Percentiles rank a stretch among this genome's conserved stretches.
Evolutionary conservation across 2,113 vertebrate genomes (phyloP).

Genomic region (Leptocoma aspasia): DNA sequence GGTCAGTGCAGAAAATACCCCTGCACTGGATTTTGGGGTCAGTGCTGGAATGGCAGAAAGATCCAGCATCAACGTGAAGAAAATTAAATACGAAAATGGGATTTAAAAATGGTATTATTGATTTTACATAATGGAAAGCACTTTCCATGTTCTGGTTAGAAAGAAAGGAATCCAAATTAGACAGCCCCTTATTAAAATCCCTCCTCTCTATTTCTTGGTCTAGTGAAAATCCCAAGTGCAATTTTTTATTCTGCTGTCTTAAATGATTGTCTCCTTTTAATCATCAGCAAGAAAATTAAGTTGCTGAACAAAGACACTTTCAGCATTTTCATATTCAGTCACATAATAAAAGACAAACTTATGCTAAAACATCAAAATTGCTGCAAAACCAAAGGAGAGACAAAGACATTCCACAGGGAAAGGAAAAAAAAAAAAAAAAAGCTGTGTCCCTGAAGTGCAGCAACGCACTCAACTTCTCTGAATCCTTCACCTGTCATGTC

Average conservation of each 20-base stretch:
- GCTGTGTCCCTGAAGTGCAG: not conserved
- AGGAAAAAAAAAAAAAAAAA: not conserved
- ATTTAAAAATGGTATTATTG: not conserved
- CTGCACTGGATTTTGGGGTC: not conserved
- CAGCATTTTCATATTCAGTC: constrained; percentile 35
- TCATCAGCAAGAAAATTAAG: constrained; percentile 30
- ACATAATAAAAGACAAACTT: constrained; percentile 31
- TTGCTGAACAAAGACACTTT: constrained; percentile 38
- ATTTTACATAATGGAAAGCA: constrained; percentile 31
- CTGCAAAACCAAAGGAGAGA: constrained; percentile 16
- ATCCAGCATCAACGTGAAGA: not conserved
- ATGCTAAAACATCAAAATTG: constrained; percentile 15
- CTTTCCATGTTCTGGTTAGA: not conserved
- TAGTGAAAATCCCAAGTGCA: not conserved
- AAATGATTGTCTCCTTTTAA: constrained; percentile 53
- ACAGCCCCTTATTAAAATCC: constrained; percentile 22
- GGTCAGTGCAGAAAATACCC: not conserved
- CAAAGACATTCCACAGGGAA: not conserved
- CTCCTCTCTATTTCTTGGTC: constrained; percentile 33
- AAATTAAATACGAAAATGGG: constrained; percentile 1
- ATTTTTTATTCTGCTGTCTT: constrained; percentile 55
- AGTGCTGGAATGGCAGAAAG: not conserved
- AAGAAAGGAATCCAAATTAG: constrained; percentile 25
- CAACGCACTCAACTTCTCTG: not conserved
- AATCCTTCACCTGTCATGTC: not conserved